Conservation (phyloP, 2,888 invertebrate genomes). For the Caenorhabditis imperialis region DNA sequence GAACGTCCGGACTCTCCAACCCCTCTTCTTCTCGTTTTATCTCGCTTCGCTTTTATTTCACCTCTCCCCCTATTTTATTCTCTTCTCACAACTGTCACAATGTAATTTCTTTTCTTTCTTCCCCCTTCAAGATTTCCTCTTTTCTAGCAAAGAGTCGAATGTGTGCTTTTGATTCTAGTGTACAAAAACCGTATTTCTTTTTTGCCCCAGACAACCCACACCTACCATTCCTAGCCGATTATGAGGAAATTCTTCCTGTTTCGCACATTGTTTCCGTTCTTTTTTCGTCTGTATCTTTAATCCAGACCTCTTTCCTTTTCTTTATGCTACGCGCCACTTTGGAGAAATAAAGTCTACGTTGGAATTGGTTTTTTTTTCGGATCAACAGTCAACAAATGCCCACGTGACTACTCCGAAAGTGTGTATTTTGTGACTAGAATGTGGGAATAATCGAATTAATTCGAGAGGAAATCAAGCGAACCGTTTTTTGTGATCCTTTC, state of each 20-base stretch:
- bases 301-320: neutral
- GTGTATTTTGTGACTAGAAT: too few relatives aligned
- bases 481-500: too few relatives aligned
- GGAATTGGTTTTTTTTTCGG: too few relatives aligned
- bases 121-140: neutral
- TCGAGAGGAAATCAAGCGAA: too few relatives aligned
- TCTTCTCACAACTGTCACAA: slow-evolving; percentile 10
- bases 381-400: too few relatives aligned
- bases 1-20: neutral
- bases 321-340: slow-evolving; percentile 21
- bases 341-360: slow-evolving; percentile 17
- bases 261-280: too few relatives aligned
- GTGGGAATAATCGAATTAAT: too few relatives aligned
- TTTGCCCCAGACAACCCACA: slow-evolving; percentile 10
- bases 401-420: too few relatives aligned
- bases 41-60: neutral
- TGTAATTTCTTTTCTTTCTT: slow-evolving; percentile 3
- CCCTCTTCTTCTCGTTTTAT: slow-evolving; percentile 24
- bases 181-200: slow-evolving; percentile 16
- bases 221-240: neutral
- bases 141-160: neutral
- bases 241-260: slow-evolving; percentile 2
- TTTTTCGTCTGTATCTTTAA: neutral
- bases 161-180: slow-evolving; percentile 12
- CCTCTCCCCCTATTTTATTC: neutral